Base-by-base conservation (phyloP, 2,797 vertebrate genomes). In the Helicolenus hilgendorfi region DNA sequence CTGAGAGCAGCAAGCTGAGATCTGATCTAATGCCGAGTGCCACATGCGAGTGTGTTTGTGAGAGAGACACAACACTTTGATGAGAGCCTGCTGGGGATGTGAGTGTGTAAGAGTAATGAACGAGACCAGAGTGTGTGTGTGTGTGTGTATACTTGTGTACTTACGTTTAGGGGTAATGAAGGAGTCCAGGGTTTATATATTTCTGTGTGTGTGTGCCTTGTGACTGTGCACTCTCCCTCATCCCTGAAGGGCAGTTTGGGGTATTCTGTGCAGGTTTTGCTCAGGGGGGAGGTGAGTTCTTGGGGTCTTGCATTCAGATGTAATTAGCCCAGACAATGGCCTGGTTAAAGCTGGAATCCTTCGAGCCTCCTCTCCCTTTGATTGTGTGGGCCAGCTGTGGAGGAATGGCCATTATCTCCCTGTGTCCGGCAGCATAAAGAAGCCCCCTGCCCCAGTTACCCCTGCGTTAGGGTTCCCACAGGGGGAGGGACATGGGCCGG, bases 321-420 rank as follows among this genome's bases (percentile, higher is more conserved):
- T 98, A 99, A 98, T 98, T 99, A 98, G 98, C 96, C 97, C 96
- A 97, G 96, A 98, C 97, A 98, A 98, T 98, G 97, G 97, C 89
- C 98, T 98, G 98, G 98, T 98, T 99, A 98, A 98, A 98, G 98
- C 98, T 98, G 97, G 97, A 98, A 97, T 97, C 97, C 96, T 97
- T 90, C 63, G 89, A 96, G 96, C 96, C 96, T 95, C 95, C 93
- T 96, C 94, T 96, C 91, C 76, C 94, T 97, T 97, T 98, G 97
- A 97, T 97, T 97, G 97, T 97, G 95, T 96, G 94, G 96, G 95
- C 97, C 97, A 96, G 96, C 96, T 97, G 97, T 97, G 96, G 96
- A 96, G 96, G 96, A 97, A 97, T 96, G 97, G 95, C 96, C 94
- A 97, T 97, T 97, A 97, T 97, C 96, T 96, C 94, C 86, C 92